Percentiles rank a stretch among this genome's conserved stretches.
Evolutionary conservation across 2,888 invertebrate species (phyloP).

Genomic region (Yponomeuta plumbellus): DNA sequence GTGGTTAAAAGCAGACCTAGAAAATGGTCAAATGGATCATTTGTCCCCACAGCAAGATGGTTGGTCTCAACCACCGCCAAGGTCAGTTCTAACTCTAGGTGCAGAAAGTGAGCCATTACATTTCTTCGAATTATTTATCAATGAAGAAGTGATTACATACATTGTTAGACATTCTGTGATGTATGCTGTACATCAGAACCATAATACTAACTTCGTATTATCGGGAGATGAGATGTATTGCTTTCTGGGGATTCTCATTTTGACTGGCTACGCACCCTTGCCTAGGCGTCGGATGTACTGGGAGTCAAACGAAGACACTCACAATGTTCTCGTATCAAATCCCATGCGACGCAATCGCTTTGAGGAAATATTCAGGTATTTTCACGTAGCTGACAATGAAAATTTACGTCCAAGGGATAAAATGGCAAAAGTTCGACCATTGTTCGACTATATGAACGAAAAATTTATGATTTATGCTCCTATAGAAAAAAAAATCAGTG

Average conservation of each 20-base stretch:
- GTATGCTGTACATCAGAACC: constrained; percentile 1
- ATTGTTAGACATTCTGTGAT: constrained; percentile 1
- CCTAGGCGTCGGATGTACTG: constrained; percentile 13
- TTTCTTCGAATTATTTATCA: constrained; percentile 6
- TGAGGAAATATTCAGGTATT: constrained; percentile 30
- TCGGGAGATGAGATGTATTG: constrained; percentile 7
- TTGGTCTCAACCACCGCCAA: too few species aligned
- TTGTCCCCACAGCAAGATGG: too few species aligned
- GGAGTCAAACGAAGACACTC: constrained; percentile 15
- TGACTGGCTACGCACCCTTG: background rate
- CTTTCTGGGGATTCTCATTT: constrained; percentile 6
- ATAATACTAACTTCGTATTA: background rate
- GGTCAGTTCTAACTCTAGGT: too few species aligned
- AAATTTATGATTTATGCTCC: constrained; percentile 26
- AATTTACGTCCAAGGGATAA: constrained; percentile 27
- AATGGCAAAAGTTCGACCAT: constrained; percentile 32
- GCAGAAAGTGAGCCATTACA: too few species aligned
- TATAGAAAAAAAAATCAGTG: constrained; percentile 26
- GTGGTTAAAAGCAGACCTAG: too few species aligned
- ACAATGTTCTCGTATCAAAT: constrained; percentile 28
- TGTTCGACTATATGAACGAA: constrained; percentile 28
- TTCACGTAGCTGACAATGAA: constrained; percentile 32
- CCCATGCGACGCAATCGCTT: constrained; percentile 33
- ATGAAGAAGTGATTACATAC: background rate
- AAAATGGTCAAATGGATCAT: too few species aligned